These are phyloP conservation scores for Allobates femoralis DNA, from an alignment of 2,797 vertebrate genomes.

Conservation along the genomic window DNA sequence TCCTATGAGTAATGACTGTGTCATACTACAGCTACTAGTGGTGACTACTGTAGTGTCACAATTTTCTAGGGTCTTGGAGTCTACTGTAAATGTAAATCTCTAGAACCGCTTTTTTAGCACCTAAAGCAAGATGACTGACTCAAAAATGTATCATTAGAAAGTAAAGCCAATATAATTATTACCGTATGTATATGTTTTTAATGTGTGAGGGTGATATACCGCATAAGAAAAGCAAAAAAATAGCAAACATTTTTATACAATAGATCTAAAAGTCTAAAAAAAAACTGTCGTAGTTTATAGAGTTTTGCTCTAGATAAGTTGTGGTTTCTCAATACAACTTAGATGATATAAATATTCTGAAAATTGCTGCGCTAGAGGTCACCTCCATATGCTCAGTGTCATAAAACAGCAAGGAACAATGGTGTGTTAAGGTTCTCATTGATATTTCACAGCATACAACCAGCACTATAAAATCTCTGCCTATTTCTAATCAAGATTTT, in stretches of 20 bases:
- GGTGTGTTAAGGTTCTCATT: constrained; percentile 43
- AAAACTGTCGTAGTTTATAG: background rate
- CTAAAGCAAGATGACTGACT: too few relatives aligned
- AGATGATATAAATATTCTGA: constrained; percentile 46
- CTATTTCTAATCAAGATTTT: constrained; percentile 55
- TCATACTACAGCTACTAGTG: too few relatives aligned
- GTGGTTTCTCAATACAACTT: constrained; percentile 5
- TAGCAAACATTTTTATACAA: background rate
- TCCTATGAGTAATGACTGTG: too few relatives aligned
- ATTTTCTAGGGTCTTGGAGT: too few relatives aligned
- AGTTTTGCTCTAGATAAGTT: constrained; percentile 10
- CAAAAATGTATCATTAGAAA: background rate
- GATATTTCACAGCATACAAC: constrained; percentile 53
- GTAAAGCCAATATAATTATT: background rate
- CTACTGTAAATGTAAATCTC: too few relatives aligned
- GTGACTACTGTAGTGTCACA: too few relatives aligned
- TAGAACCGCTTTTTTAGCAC: too few relatives aligned
- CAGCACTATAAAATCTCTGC: constrained; percentile 46
- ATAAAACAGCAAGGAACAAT: constrained; percentile 52
- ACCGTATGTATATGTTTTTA: too few relatives aligned
- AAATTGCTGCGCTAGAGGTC: constrained; percentile 48
- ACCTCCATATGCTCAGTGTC: constrained; percentile 53
- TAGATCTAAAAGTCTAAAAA: background rate
- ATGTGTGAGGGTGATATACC: background rate
- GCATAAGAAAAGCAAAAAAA: background rate